phyloP scores from a whole-genome alignment of 2,888 invertebrate species.

The Leucania comma region DNA sequence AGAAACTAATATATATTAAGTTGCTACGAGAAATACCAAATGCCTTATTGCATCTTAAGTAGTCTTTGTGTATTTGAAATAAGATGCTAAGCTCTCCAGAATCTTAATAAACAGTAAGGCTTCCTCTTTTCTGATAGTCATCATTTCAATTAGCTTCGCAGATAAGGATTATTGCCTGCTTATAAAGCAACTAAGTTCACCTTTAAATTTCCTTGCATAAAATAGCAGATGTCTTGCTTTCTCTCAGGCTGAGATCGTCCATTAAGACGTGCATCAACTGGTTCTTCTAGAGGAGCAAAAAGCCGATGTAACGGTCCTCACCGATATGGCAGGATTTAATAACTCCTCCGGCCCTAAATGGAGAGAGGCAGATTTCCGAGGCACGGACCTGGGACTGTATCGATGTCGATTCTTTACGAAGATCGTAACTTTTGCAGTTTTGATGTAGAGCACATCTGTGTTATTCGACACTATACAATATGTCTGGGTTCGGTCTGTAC shows the following conservation, averaged over 20 bases:
- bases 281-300: slow-evolving; percentile 74
- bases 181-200: slow-evolving; percentile 22
- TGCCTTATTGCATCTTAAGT: slow-evolving; percentile 24
- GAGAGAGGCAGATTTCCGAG: slow-evolving; percentile 74
- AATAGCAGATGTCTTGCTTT: slow-evolving; percentile 46
- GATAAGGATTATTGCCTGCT: slow-evolving; percentile 24
- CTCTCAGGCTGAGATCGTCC: slow-evolving; percentile 46
- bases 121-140: slow-evolving; percentile 46
- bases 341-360: slow-evolving; percentile 81
- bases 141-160: slow-evolving; percentile 13
- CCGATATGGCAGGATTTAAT: slow-evolving; percentile 87
- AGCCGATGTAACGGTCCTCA: slow-evolving; percentile 80
- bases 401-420: slow-evolving; percentile 71
- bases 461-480: slow-evolving; percentile 42
- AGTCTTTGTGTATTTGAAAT: slow-evolving; percentile 41
- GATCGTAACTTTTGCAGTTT: slow-evolving; percentile 65
- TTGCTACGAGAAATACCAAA: slow-evolving; percentile 14
- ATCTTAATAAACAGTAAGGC: slow-evolving; percentile 35
- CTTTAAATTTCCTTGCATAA: slow-evolving; percentile 20
- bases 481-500: no score
- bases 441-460: slow-evolving; percentile 43
- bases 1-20: slow-evolving; percentile 37
- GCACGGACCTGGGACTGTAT: slow-evolving; percentile 58
- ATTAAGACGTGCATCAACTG: slow-evolving; percentile 62
- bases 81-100: slow-evolving; percentile 44